Percentiles rank a stretch among this genome's conserved stretches.
Conservation (phyloP, 2,888 invertebrate genomes). For the Cerastis leucographa region DNA sequence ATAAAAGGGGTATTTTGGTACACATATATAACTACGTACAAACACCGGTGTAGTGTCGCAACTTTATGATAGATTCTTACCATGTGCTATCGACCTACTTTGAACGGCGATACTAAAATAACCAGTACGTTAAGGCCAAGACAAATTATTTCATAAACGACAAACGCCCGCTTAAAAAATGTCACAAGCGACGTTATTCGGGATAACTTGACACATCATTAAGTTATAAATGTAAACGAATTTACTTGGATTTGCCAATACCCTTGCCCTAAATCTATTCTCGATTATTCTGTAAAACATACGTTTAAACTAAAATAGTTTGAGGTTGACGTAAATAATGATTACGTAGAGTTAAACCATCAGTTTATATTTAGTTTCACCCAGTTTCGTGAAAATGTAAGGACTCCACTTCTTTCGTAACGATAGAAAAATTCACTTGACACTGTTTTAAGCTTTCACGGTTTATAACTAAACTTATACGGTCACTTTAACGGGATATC, state of each 20-base stretch:
- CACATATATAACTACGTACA: constrained; percentile 46
- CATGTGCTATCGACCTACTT: constrained; percentile 81
- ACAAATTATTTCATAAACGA: constrained; percentile 67
- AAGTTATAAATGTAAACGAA: constrained; percentile 46
- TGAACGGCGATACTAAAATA: constrained; percentile 77
- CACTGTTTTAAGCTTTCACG: neutral
- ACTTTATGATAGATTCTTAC: constrained; percentile 76
- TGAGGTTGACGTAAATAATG: constrained; percentile 57
- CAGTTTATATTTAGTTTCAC: constrained; percentile 47
- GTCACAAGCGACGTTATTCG: constrained; percentile 30
- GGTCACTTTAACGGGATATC: too few species aligned
- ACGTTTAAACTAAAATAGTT: constrained; percentile 43
- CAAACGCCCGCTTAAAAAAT: constrained; percentile 50
- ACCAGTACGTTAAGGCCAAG: constrained; percentile 75
- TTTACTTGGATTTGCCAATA: constrained; percentile 19
- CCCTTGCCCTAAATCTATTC: constrained; percentile 40
- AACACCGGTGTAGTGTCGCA: constrained; percentile 72
- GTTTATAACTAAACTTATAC: too few species aligned
- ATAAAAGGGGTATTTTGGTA: constrained; percentile 58
- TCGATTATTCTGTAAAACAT: constrained; percentile 23
- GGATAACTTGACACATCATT: constrained; percentile 48
- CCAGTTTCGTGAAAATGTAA: constrained; percentile 36
- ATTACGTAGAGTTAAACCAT: constrained; percentile 53
- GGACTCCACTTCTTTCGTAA: constrained; percentile 19
- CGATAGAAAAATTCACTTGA: constrained; percentile 25